These are phyloP conservation scores for Eubucco bourcierii DNA, from an alignment of 2,113 vertebrate species.

Conservation along the genomic window DNA sequence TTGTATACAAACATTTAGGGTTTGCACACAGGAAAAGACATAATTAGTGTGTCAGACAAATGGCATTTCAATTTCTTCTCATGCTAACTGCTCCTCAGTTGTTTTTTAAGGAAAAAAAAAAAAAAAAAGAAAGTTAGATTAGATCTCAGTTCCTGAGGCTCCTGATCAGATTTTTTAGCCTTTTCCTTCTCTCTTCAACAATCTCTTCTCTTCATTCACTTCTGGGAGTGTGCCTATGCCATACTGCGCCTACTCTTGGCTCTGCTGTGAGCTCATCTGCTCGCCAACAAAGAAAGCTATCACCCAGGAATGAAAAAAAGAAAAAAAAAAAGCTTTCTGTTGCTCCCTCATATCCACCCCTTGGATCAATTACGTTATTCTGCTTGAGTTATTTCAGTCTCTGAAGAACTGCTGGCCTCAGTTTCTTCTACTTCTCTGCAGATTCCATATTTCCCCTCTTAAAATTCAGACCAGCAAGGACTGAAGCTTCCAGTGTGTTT, in stretches of 20 bases:
- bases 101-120: neutral
- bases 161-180: neutral
- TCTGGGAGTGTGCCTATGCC: neutral
- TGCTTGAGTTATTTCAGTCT: neutral
- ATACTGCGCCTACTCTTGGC: neutral
- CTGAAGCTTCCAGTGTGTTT: neutral
- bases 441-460: neutral
- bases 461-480: neutral
- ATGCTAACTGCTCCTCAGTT: neutral
- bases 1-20: neutral
- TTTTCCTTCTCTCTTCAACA: neutral
- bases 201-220: neutral
- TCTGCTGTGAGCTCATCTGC: neutral
- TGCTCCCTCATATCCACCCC: neutral
- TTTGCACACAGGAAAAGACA: neutral
- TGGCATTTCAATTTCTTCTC: neutral
- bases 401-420: neutral
- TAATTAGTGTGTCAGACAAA: neutral
- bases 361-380: neutral
- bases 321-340: neutral
- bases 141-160: neutral
- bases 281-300: neutral
- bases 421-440: neutral
- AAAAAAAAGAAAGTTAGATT: neutral
- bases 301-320: neutral